Base-by-base conservation (phyloP, 2,888 invertebrate species). In the Incurvaria masculella region DNA sequence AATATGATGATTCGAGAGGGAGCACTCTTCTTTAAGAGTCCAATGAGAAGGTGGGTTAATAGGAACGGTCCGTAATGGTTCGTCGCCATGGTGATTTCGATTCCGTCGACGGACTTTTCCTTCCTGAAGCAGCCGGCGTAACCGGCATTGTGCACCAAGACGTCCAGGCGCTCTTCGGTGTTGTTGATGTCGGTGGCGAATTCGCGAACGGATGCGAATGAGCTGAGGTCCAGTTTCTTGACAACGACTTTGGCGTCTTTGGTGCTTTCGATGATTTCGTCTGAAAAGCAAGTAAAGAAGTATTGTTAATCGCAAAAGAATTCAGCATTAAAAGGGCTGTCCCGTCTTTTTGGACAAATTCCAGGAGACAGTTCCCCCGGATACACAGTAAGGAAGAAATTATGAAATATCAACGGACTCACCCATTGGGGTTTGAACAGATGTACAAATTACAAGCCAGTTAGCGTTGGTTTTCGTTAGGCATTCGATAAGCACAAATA, bases 51-150 rank as follows among this genome's bases (percentile, higher is more conserved):
- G 70, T 94, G 94, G 0, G 96, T 97, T 11, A 97, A 79, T 42
- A 97, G 76, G 64, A 97, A 97, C 6, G 94, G 95, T 0, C 97
- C 97, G 65, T 92, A 93, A 60, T 96, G 91, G 64, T 97, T 97
- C 1, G 94, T 94, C 0, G 89, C 94, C 88, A 95, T 92, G 1
- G 92, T 94, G 58, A 88, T 68, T 65, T 97, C 97, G 33, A 97
- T 72, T 2, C 88, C 92, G 62, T 96, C 95, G 58, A 86, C 87
- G 4, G 91, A 88, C 53, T 82, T 81, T 53, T 80, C 80, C 53
- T 83, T 85, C 26, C 73, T 80, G 62, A 88, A 87, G 1, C 84
- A 82, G 57, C 89, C 82, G 0, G 89, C 91, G 59, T 89, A 87
- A 8, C 94, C 95, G 1, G 95, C 95, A 67, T 95, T 95, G 69